Conservation (phyloP, 37 sponge, comb jelly and placozoan species). For the Trichoplax adhaerens region DNA sequence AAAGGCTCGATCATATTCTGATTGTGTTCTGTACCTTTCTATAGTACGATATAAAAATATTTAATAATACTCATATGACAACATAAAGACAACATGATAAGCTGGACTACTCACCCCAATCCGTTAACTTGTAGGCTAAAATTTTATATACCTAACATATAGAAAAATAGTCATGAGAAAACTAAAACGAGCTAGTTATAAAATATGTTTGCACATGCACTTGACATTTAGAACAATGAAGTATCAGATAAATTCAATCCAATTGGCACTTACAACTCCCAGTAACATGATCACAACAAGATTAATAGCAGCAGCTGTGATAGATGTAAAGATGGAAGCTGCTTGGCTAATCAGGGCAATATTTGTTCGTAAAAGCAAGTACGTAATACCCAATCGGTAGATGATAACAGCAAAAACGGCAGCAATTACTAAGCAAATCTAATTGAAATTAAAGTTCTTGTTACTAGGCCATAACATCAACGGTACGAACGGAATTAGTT, state of each 20-base stretch:
- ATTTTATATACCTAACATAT: too few relatives aligned
- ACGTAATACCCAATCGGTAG: conserved; percentile 63
- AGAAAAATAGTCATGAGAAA: too few relatives aligned
- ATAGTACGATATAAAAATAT: neutral
- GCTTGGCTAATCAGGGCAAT: conserved; percentile 27
- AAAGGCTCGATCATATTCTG: conserved; percentile 88
- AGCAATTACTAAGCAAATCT: conserved; percentile 50
- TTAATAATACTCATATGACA: too few relatives aligned
- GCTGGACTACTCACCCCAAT: too few relatives aligned
- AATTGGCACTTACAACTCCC: conserved; percentile 1
- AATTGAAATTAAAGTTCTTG: neutral
- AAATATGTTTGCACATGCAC: too few relatives aligned
- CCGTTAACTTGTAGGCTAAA: too few relatives aligned
- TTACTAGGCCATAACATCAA: neutral
- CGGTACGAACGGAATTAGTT: too few relatives aligned
- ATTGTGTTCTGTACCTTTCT: conserved; percentile 89
- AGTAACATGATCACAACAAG: conserved; percentile 63
- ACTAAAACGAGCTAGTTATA: too few relatives aligned
- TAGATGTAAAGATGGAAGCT: conserved; percentile 45
- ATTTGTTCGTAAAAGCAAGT: too few relatives aligned
- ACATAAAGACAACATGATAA: too few relatives aligned
- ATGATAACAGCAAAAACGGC: conserved; percentile 71
- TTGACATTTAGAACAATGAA: too few relatives aligned
- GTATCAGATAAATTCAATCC: too few relatives aligned
- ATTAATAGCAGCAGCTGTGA: conserved; percentile 70